phyloP scores from a whole-genome alignment of 2,888 invertebrate genomes.

The Dendrolimus houi region DNA sequence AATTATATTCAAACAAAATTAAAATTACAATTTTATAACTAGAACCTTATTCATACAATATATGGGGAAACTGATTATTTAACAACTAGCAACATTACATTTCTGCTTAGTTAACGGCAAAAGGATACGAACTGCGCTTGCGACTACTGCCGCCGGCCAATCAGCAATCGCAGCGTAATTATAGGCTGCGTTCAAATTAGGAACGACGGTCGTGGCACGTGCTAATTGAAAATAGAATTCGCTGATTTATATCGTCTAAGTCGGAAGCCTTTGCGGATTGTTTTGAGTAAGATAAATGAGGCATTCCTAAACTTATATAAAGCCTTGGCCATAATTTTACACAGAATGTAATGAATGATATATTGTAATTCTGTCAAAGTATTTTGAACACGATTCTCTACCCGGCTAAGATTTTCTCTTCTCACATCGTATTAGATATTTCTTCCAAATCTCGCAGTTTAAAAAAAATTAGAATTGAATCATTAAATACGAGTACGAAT shows the following conservation, averaged over 20 bases:
- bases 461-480: too few species aligned
- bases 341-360: too few species aligned
- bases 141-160: slow-evolving; percentile 42
- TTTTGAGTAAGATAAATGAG: slow-evolving; percentile 38
- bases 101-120: slow-evolving; percentile 21
- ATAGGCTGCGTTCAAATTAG: slow-evolving; percentile 68
- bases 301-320: slow-evolving; percentile 10
- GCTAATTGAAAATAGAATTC: slow-evolving; percentile 65
- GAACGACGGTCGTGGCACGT: slow-evolving; percentile 50
- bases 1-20: too few species aligned
- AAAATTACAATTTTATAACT: too few species aligned
- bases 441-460: too few species aligned
- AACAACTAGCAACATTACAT: neutral
- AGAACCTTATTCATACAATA: too few species aligned
- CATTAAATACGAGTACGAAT: too few species aligned
- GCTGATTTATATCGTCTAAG: slow-evolving; percentile 49
- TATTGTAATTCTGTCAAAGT: too few species aligned
- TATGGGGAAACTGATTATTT: too few species aligned
- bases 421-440: too few species aligned
- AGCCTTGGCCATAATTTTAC: neutral
- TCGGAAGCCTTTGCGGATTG: slow-evolving; percentile 45
- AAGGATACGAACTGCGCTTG: slow-evolving; percentile 54
- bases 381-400: too few species aligned
- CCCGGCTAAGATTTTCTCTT: too few species aligned
- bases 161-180: slow-evolving; percentile 56